A percentile compares a stretch with the other conserved stretches of the same genome.
Conservation (phyloP, 2,888 invertebrate genomes). For the Temnothorax unifasciatus region DNA sequence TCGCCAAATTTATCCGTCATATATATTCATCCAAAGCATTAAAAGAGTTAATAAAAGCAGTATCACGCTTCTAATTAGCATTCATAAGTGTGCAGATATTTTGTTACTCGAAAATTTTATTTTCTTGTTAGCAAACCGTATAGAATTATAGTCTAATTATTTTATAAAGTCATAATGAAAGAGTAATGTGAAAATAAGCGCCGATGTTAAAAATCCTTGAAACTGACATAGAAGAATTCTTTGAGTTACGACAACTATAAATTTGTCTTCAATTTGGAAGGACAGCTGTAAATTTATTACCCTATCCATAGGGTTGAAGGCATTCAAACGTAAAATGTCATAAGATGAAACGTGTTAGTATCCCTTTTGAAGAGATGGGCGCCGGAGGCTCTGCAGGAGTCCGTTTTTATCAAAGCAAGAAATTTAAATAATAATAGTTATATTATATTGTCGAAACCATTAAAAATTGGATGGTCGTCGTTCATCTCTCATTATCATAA, state of each 20-base stretch:
- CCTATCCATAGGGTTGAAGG: neutral
- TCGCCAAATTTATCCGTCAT: neutral
- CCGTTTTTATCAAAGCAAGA: neutral
- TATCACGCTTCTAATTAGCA: neutral
- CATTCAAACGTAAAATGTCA: neutral
- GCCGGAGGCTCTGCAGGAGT: neutral
- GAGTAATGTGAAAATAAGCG: neutral
- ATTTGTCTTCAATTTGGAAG: neutral
- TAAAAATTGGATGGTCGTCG: neutral
- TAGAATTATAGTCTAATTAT: neutral
- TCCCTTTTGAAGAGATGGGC: neutral
- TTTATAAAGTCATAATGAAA: neutral
- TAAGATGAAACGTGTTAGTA: neutral
- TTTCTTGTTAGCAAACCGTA: neutral
- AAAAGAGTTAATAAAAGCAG: neutral
- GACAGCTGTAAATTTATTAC: constrained; percentile 9
- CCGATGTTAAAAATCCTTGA: neutral
- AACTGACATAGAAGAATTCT: neutral
- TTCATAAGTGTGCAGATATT: neutral
- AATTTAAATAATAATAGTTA: constrained; percentile 1
- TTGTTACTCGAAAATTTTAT: neutral
- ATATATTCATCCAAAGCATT: neutral
- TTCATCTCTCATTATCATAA: neutral
- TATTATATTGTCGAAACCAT: neutral
- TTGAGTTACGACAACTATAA: neutral